These are phyloP conservation scores for Xylocopa sonorina DNA, from an alignment of 1,140 invertebrate species.

Conservation along the genomic window DNA sequence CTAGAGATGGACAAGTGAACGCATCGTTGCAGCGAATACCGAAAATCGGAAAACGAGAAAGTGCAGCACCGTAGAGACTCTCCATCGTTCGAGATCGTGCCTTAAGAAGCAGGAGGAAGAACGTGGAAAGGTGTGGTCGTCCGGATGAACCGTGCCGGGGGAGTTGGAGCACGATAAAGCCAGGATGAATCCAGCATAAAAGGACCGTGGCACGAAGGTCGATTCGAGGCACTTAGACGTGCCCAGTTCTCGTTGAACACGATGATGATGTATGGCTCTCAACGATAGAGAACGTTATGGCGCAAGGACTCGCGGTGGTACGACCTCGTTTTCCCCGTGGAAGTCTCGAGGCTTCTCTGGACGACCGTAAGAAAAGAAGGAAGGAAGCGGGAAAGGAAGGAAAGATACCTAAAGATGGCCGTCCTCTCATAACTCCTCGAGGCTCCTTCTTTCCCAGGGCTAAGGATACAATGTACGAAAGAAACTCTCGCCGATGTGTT, in stretches of 20 bases:
- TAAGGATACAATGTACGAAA: conserved; percentile 15
- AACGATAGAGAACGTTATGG: conserved; percentile 66
- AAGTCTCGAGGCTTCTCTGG: conserved; percentile 25
- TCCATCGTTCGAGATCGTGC: not conserved
- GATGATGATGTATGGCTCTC: conserved; percentile 77
- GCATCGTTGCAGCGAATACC: not conserved
- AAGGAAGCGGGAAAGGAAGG: conserved; percentile 56
- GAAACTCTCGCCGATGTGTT: conserved; percentile 1
- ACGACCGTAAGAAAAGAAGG: conserved; percentile 53
- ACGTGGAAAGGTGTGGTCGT: conserved; percentile 35
- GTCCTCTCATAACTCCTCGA: conserved; percentile 71
- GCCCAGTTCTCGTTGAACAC: conserved; percentile 68
- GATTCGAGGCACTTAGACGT: conserved; percentile 73
- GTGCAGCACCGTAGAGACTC: conserved; percentile 7
- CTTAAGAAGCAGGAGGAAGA: not conserved
- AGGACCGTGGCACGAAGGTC: conserved; percentile 59
- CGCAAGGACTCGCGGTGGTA: conserved; percentile 54
- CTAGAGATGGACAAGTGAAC: not conserved
- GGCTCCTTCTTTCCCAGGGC: conserved; percentile 20
- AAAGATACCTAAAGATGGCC: conserved; percentile 70
- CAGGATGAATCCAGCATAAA: conserved; percentile 59
- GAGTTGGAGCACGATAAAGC: conserved; percentile 53
- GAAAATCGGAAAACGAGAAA: conserved; percentile 35
- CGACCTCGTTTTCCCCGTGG: conserved; percentile 64
- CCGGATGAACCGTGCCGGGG: conserved; percentile 34